A percentile compares a stretch with the other conserved stretches of the same genome.
Conservation (phyloP, 2,797 vertebrate genomes). For the Megalops cyprinoides region DNA sequence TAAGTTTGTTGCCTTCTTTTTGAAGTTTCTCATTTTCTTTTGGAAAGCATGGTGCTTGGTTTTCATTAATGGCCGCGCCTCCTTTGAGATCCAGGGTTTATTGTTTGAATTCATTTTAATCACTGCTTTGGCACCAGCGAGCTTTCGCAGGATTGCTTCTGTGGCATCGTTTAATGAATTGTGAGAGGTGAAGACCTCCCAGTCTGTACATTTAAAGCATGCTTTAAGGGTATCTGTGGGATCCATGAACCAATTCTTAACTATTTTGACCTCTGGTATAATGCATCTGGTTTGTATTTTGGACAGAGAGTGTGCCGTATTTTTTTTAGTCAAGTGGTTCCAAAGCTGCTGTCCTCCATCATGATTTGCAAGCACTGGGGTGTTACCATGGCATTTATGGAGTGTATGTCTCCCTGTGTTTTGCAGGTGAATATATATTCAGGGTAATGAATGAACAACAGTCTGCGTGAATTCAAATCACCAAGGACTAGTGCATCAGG, state of each 20-base stretch:
- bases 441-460: neutral
- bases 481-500: neutral
- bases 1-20: neutral
- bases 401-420: neutral
- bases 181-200: neutral
- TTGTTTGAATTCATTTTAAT: neutral
- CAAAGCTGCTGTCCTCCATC: neutral
- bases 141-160: neutral
- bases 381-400: neutral
- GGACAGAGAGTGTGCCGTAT: neutral
- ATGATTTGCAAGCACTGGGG: neutral
- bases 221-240: neutral
- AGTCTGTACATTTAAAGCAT: neutral
- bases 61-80: neutral
- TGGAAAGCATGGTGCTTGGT: neutral
- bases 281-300: neutral
- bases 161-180: neutral
- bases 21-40: neutral
- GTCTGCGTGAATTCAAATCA: neutral
- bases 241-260: neutral
- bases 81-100: neutral
- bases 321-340: neutral
- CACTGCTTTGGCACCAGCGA: neutral
- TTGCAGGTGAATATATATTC: neutral
- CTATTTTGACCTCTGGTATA: too few species aligned